Evolutionary conservation across 2,888 invertebrate genomes (phyloP), one percentile per base, ranked within the genome.

Genomic region (Nebria salina): DNA sequence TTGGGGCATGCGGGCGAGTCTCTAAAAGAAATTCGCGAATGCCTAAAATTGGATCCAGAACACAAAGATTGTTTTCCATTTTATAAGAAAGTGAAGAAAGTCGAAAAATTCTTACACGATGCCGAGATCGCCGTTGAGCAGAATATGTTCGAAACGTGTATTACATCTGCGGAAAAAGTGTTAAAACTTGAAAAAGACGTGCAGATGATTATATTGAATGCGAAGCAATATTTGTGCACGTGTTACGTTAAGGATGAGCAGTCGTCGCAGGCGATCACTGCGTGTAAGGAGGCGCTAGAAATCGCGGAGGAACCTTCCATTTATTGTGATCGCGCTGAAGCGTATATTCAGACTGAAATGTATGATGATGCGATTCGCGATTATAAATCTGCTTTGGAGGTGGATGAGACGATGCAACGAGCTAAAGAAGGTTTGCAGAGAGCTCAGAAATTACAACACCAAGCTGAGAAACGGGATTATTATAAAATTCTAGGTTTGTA

Each of bases 21-120:
- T 0, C 90, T 99, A 65, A 95, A 94, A 89, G 97, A 98, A 89
- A 95, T 99, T 83, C 94, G 99, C 25, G 98, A 99, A 88, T 99
- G 99, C 88, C 91, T 99, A 20, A 98, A 96, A 88, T 90, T 98
- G 68, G 99, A 99, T 89, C 98, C 98, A 0, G 99, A 99, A 86
- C 98, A 99, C 90, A 97, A 97, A 89, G 92, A 95, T 85, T 99
- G 99, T 89, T 98, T 98, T 89, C 94, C 96, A 25, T 95, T 98
- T 86, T 99, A 99, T 90, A 99, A 99, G 89, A 96, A 96, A 88
- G 91, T 99, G 54, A 98, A 98, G 88, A 98, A 98, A 88, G 92
- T 99, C 13, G 96, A 96, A 84, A 97, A 97, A 87, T 90, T 94
- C 82, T 87, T 97, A 80, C 88, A 89, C 34, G 91, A 93, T 43